Evolutionary conservation across 1,140 invertebrate genomes (phyloP), one percentile per base, ranked within the genome.

Genomic region (Drosophila albomicans): DNA sequence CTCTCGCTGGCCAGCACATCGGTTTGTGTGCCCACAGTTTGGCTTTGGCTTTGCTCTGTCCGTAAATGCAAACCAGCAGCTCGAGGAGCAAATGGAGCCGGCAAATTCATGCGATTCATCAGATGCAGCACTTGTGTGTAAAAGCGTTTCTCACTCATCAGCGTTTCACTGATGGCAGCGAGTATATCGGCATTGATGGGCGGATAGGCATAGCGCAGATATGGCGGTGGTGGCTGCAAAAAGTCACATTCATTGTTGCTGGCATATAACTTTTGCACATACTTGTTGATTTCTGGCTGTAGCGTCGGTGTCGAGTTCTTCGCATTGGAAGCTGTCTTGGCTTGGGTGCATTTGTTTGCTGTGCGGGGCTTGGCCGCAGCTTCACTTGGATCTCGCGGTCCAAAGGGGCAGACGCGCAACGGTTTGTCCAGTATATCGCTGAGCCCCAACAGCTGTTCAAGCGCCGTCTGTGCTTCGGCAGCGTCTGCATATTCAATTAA

Each of bases 21-120:
- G 2, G 87, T 90, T 72, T 89, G 85, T 5, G 58, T 85, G 15
- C 49, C 62, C 5, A 46, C 51, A 16, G 61, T 72, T 5, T 58
- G 57, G 58, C 4, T 35, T 35, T 1, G 51, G 11, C 0, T 62
- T 8, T 10, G 8, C 8, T 10, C 5, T 38, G 20, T 25, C 3
- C 20, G 59, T 1, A 63, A 1, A 2, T 38, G 7, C 0, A 76
- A 7, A 0, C 54, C 52, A 5, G 20, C 16, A 0, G 67, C 13
- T 11, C 72, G 76, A 35, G 75, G 52, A 35, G 61, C 46, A 93
- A 99, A 98, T n/a, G 98, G 98, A 66, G 95, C 95, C 38, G 96
- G 96, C 49, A 99, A 91, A 93, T 96, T 97, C 97, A 99, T 98
- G 93, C 96, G 98, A 91, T 99, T 99, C 98, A 99, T 99, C 32